These are phyloP conservation scores for Ameiurus melas DNA, from an alignment of 2,113 vertebrate species.

Conservation along the genomic window DNA sequence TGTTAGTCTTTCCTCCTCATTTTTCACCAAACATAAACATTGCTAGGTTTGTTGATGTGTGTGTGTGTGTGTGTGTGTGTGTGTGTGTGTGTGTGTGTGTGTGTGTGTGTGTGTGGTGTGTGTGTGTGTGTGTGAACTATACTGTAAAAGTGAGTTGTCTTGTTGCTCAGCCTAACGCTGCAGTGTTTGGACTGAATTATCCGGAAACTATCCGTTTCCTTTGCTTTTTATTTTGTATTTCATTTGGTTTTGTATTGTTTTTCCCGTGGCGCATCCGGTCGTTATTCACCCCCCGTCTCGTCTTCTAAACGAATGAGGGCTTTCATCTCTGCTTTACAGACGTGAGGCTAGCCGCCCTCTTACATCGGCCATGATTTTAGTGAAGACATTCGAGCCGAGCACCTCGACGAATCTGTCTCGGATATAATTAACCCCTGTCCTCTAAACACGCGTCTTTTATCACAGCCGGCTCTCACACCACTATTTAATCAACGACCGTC, in stretches of 20 bases:
- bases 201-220: no score
- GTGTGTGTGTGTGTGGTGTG: background rate
- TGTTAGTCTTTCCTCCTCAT: no score
- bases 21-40: no score
- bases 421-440: background rate
- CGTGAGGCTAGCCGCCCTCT: background rate
- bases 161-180: no score
- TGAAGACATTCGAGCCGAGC: background rate
- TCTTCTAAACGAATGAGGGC: background rate
- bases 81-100: no score
- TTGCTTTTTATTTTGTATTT: no score
- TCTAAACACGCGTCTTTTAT: background rate
- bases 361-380: background rate
- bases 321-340: background rate
- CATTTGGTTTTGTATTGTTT: background rate
- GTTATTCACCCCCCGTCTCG: conserved; percentile 37
- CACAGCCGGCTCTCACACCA: background rate
- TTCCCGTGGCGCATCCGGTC: conserved; percentile 19
- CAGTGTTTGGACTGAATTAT: no score
- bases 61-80: no score
- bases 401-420: background rate
- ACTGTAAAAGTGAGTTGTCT: background rate
- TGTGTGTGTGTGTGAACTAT: background rate
- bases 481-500: background rate
- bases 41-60: no score